A percentile compares a stretch with the other conserved stretches of the same genome.
Conservation (phyloP, 2,797 vertebrate genomes). For the Salarias fasciatus region DNA sequence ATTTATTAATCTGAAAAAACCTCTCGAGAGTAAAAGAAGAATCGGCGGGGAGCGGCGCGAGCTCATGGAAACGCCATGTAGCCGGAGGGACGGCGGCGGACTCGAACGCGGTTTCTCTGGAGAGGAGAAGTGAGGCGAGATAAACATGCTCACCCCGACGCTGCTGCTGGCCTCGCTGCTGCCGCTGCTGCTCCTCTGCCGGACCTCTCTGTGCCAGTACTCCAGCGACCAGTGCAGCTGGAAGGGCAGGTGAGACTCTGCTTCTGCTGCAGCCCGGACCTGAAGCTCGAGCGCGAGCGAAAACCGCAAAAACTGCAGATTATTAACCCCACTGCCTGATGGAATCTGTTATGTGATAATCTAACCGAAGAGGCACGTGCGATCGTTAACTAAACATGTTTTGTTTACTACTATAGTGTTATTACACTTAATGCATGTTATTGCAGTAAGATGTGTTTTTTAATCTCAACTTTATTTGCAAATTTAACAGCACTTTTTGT, state of each 20-base stretch:
- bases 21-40: neutral
- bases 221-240: slow-evolving; percentile 98
- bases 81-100: slow-evolving; percentile 66
- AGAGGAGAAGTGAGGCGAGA: slow-evolving; percentile 71
- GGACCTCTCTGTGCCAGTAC: slow-evolving; percentile 87
- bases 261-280: no score
- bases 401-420: no score
- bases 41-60: slow-evolving; percentile 35
- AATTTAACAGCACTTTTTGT: no score
- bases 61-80: slow-evolving; percentile 74
- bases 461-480: no score
- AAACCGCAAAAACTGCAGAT: no score
- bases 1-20: neutral
- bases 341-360: no score
- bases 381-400: no score
- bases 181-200: slow-evolving; percentile 82
- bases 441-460: no score
- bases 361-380: no score
- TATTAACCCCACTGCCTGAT: no score
- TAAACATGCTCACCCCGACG: slow-evolving; percentile 81
- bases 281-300: no score
- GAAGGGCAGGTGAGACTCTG: slow-evolving; percentile 91
- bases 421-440: no score
- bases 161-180: slow-evolving; percentile 80
- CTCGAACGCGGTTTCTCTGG: slow-evolving; percentile 52